These are phyloP conservation scores for Microhierax caerulescens DNA, from an alignment of 2,797 vertebrate species.

Conservation along the genomic window DNA sequence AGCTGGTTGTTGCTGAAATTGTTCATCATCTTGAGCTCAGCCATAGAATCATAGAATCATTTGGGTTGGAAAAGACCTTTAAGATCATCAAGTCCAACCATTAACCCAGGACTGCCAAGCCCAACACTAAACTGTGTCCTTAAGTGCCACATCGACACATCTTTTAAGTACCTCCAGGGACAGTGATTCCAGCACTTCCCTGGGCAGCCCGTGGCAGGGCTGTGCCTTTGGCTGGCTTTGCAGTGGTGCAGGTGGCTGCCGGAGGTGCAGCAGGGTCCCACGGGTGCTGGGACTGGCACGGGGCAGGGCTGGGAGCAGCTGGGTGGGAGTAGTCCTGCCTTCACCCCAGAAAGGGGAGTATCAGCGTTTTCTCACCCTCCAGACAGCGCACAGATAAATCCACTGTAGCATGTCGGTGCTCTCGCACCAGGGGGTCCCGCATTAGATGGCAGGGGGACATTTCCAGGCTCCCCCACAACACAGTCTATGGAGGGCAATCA, in stretches of 20 bases:
- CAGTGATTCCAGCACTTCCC: no score
- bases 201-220: no score
- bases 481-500: not conserved
- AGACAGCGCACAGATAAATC: not conserved
- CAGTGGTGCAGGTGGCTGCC: not conserved
- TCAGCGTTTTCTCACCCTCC: not conserved
- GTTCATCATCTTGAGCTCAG: not conserved
- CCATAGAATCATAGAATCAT: no score
- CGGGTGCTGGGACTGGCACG: not conserved
- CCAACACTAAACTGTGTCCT: no score
- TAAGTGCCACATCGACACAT: no score
- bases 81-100: no score
- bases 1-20: not conserved
- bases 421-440: rapidly evolving
- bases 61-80: no score
- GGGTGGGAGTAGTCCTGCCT: not conserved
- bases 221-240: not conserved
- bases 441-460: rapidly evolving
- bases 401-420: rapidly evolving
- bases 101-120: no score
- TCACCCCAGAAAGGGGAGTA: not conserved
- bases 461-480: not conserved
- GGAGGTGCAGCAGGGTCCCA: rapidly evolving
- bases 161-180: no score
- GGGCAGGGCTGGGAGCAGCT: not conserved